Conservation (phyloP, 2,888 invertebrate species). For the Hypselothyrea guttata region DNA sequence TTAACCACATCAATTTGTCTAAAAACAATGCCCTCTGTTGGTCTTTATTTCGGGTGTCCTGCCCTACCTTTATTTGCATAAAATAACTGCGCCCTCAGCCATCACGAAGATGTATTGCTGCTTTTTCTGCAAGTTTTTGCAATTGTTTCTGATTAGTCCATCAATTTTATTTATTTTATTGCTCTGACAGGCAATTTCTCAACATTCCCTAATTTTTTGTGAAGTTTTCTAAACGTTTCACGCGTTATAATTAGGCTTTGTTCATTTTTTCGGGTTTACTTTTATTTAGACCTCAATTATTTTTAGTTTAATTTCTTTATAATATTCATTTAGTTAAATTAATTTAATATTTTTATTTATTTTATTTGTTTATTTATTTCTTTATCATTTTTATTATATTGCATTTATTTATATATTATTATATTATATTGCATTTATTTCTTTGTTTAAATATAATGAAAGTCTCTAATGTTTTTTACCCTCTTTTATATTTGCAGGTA, state of each 20-base stretch:
- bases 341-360: not conserved
- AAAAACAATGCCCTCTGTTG: slow-evolving; percentile 54
- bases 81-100: slow-evolving; percentile 24
- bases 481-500: slow-evolving; percentile 50
- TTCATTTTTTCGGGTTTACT: no score
- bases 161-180: slow-evolving; percentile 7
- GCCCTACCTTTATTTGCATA: slow-evolving; percentile 39
- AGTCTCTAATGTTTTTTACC: slow-evolving; percentile 10
- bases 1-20: slow-evolving; percentile 60
- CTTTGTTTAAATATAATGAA: not conserved
- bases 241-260: no score
- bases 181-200: no score
- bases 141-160: slow-evolving; percentile 40
- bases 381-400: no score
- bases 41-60: not conserved
- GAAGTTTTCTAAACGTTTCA: no score
- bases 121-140: no score
- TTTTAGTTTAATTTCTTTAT: slow-evolving; percentile 1
- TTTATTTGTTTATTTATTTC: not conserved
- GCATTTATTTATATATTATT: no score
- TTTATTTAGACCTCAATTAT: no score
- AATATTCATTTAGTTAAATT: not conserved
- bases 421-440: no score
- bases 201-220: no score
- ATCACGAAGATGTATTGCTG: slow-evolving; percentile 8